Conservation (phyloP, 2,888 invertebrate genomes). For the Nemoura dubitans region DNA sequence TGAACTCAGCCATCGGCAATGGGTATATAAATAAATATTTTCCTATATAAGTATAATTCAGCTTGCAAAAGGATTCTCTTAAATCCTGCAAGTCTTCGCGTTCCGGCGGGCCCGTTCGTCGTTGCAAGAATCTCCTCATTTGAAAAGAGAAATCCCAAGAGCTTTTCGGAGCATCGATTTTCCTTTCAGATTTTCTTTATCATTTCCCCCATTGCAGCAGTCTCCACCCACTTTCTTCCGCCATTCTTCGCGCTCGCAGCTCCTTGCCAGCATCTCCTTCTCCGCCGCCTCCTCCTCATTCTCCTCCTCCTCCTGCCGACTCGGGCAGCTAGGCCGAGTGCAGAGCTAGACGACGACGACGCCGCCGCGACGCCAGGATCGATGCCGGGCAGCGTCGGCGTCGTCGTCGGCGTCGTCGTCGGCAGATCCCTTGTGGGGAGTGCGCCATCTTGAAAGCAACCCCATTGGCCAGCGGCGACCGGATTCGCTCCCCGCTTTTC, state of each 20-base stretch:
- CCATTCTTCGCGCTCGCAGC: slow-evolving; percentile 42
- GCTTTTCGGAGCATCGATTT: neutral
- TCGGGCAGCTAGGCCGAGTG: too few species aligned
- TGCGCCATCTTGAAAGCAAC: slow-evolving; percentile 44
- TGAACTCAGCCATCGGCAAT: neutral
- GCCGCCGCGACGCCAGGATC: slow-evolving; percentile 43
- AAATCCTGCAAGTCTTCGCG: neutral
- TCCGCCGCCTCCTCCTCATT: too few species aligned
- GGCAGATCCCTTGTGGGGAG: slow-evolving; percentile 2
- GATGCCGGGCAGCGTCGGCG: slow-evolving; percentile 43
- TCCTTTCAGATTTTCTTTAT: slow-evolving; percentile 1
- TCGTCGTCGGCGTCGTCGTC: slow-evolving; percentile 24
- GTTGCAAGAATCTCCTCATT: neutral
- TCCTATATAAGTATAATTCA: neutral
- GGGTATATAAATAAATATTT: neutral
- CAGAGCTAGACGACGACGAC: slow-evolving; percentile 1
- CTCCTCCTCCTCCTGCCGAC: too few species aligned
- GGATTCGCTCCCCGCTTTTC: neutral
- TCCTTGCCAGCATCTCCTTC: slow-evolving; percentile 16
- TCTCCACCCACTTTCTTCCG: slow-evolving; percentile 49
- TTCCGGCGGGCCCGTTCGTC: neutral
- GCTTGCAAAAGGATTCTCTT: neutral
- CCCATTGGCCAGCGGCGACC: slow-evolving; percentile 9
- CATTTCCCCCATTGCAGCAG: slow-evolving; percentile 23
- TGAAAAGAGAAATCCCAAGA: neutral